Evolutionary conservation across 2,113 vertebrate genomes (phyloP), one percentile per base, ranked within the genome.

Genomic region (Epinephelus moara): DNA sequence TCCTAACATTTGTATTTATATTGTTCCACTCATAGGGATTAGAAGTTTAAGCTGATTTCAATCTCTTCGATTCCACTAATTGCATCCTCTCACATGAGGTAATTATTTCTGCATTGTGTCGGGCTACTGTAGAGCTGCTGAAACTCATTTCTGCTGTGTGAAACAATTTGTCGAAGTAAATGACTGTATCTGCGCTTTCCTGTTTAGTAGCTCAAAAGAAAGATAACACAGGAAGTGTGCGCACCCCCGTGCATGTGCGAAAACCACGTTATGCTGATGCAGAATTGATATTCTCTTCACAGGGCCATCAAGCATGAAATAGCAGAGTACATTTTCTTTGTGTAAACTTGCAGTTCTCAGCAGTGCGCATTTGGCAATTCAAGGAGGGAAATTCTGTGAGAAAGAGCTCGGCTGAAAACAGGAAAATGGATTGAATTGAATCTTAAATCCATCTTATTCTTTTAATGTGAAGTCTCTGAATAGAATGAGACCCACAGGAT

Each of bases 11-110:
- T 82, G 70, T 78, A 70, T 88, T 82, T 78, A 37, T 63, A 78
- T 81, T 71, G 75, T 83, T 88, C 59, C 75, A 59, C 68, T 80
- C 1, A 4, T 25, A 33, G 63, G 78, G 89, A 87, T 91, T 85
- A 91, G 66, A 82, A 80, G 77, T 87, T 82, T 88, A 85, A 83
- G 59, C 67, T 81, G 85, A 92, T 91, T 87, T 70, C 84, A 88
- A 87, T 91, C 85, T 89, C 40, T 80, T 74, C 74, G 42, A 45
- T 82, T 77, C 68, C 33, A 4, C 78, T 85, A 88, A 92, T 85
- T 88, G 75, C 82, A 62, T 78, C 82, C 53, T 89, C 72, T 88
- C 81, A 82, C 70, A 79, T 70, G 55, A 82, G 81, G 23, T 83
- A 76, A 85, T 91, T 90, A 87, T 76, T 76, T 75, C 53, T 75